Evolutionary conservation across 2,113 vertebrate genomes (phyloP).

Genomic region (Vireo altiloquus): DNA sequence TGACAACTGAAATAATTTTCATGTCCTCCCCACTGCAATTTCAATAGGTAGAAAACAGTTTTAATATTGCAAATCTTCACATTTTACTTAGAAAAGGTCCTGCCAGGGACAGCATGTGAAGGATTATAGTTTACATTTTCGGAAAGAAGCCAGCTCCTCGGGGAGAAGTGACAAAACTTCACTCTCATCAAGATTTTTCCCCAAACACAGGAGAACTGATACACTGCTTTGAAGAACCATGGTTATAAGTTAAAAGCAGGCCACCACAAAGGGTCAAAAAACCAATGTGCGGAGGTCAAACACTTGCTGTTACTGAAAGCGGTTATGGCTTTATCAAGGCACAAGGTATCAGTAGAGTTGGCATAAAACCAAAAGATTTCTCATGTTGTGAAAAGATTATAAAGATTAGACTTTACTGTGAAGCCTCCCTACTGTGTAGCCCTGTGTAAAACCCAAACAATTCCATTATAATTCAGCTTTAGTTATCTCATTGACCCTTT

Average conservation of each 20-base stretch:
- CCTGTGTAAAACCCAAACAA: background rate
- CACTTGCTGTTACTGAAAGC: background rate
- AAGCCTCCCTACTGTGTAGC: background rate
- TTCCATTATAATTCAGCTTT: background rate
- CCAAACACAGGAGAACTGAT: background rate
- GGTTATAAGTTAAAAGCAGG: background rate
- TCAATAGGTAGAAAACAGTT: background rate
- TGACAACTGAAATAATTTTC: conserved; percentile 14
- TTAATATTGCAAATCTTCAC: background rate
- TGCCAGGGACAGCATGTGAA: background rate
- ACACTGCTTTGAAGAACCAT: background rate
- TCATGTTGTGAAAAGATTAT: background rate
- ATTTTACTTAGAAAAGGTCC: conserved; percentile 2
- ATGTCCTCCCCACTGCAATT: background rate
- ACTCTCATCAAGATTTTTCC: background rate
- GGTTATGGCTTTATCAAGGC: background rate
- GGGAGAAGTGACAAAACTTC: background rate
- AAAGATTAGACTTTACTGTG: background rate
- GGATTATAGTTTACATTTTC: background rate
- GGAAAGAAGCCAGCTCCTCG: background rate
- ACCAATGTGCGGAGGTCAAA: background rate
- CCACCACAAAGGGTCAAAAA: background rate
- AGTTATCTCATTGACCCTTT: background rate
- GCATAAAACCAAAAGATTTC: background rate
- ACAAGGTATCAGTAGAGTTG: background rate